Conservation (phyloP, 2,113 vertebrate species). For the chimpanzee (Pan troglodytes) region NHGRI_mPanTro3-v2.1_pri NC_072410.2:17760001-17760500, state of each 20-base stretch:
- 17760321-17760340: background rate
- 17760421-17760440: background rate
- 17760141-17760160: background rate
- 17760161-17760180: too few species aligned
- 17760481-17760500: too few species aligned
- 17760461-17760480: too few species aligned
- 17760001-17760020: background rate
- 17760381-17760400: background rate
- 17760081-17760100: background rate
- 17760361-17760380: background rate
- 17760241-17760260: too few species aligned
- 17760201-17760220: background rate
- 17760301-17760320: background rate
- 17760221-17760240: too few species aligned
- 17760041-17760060: background rate
- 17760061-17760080: background rate
- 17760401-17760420: background rate
- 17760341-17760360: background rate
- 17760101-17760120: background rate
- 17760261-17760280: too few species aligned
- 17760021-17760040: background rate
- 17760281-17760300: too few species aligned
- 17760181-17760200: background rate
- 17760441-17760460: too few species aligned
- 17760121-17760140: background rate